These are phyloP conservation scores for Gasterosteus aculeatus DNA, from an alignment of 2,113 vertebrate genomes.

Conservation along the genomic window DNA sequence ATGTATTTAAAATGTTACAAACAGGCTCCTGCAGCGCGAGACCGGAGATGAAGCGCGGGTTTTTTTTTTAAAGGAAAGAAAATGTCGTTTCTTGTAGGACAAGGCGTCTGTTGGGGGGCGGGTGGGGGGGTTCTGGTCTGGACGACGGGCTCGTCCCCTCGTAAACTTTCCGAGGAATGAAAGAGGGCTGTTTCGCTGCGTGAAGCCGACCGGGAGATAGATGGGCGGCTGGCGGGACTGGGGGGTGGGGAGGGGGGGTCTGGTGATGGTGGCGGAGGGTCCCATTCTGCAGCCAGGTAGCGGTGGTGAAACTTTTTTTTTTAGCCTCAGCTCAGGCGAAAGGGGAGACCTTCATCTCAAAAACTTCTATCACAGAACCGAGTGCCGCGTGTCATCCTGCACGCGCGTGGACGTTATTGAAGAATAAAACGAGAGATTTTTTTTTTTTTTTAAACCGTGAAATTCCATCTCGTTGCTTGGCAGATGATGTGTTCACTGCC, in stretches of 20 bases:
- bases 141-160: background rate
- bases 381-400: background rate
- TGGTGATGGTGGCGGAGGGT: background rate
- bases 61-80: background rate
- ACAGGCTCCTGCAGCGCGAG: constrained; percentile 11
- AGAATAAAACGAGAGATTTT: background rate
- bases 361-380: background rate
- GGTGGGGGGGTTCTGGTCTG: background rate
- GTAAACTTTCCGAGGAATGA: constrained; percentile 30
- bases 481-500: background rate
- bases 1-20: background rate
- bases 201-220: no score
- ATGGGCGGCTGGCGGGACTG: no score
- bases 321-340: constrained; percentile 37
- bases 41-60: background rate
- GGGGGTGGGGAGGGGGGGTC: no score
- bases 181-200: background rate
- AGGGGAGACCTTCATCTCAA: constrained; percentile 9
- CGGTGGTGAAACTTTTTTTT: constrained; percentile 61
- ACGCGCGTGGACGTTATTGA: background rate
- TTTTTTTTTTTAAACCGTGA: no score
- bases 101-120: background rate
- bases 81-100: background rate
- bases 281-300: constrained; percentile 51
- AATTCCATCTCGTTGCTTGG: background rate